Percentiles rank a stretch among this genome's conserved stretches.
Evolutionary conservation across 2,113 vertebrate species (phyloP).

Genomic region (Perca flavescens): DNA sequence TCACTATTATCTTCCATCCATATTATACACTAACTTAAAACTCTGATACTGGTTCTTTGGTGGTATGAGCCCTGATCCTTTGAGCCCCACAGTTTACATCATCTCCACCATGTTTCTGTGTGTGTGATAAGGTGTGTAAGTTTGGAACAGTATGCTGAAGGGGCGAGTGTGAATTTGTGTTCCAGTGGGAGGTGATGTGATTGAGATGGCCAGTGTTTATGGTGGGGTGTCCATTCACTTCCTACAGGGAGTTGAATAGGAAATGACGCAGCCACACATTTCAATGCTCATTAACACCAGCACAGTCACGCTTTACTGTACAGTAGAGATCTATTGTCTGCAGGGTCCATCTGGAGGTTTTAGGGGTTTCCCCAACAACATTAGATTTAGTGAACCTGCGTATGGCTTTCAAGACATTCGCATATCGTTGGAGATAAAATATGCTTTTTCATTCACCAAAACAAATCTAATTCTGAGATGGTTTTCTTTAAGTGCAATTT

Average conservation of each 20-base stretch:
- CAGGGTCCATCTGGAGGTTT: neutral
- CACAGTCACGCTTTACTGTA: neutral
- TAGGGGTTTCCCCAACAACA: neutral
- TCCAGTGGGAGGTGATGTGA: constrained; percentile 42
- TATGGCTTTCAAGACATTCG: neutral
- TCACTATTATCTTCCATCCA: neutral
- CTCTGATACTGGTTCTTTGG: neutral
- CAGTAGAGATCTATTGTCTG: too few species aligned
- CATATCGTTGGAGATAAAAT: neutral
- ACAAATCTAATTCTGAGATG: neutral
- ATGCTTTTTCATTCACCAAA: neutral
- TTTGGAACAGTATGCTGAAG: neutral
- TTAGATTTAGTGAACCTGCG: neutral
- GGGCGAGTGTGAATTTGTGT: constrained; percentile 23
- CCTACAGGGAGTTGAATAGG: neutral
- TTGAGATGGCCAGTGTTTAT: constrained; percentile 19
- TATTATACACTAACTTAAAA: neutral
- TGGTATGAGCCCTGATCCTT: neutral
- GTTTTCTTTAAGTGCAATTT: neutral
- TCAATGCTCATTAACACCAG: constrained; percentile 14
- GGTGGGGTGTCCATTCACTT: constrained; percentile 20
- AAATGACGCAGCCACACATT: constrained; percentile 16
- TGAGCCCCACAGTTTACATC: neutral
- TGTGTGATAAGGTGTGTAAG: constrained; percentile 14
- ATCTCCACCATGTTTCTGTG: neutral